Base-by-base conservation (phyloP, 2,113 vertebrate species). In the Tragelaphus scriptus region DNA sequence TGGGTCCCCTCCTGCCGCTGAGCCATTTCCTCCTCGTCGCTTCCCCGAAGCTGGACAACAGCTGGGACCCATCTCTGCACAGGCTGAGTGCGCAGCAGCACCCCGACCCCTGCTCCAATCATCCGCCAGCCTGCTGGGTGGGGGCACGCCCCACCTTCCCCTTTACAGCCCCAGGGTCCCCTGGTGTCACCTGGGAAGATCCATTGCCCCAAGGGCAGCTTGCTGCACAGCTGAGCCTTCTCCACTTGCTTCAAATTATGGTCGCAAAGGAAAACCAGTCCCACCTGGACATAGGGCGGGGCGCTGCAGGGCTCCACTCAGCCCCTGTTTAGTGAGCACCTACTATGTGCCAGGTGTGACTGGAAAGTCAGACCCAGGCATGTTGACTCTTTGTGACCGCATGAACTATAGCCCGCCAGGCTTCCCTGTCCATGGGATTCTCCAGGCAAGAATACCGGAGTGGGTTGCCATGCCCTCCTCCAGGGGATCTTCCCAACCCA, bases 1-100 rank as follows among this genome's bases (percentile, higher is more conserved):
- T 2, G 0, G 55, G 63, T 1, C 77, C 82, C 30, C 26, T 16
- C 59, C 40, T 0, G 0, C 84, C 2, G 56, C 92, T 12, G 26
- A 84, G 11, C 93, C 55, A 15, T 59, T 91, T 97, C 96, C 97
- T 98, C 84, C 51, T 32, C 28, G 2, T 56, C 13, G 44, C 47
- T 13, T 30, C 65, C 13, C 49, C 0, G 28, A 59, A 56, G 88
- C 88, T 23, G 58, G 75, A 28, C 40, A 85, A 23, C 93, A 97
- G 88, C 97, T 81, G 95, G 84, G 59, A 93, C 85, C 61, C 77
- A 58, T 95, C 93, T n/a, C 47, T 63, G 94, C 23, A 1, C 25
- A 10, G n/a, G 16, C 53, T 8, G 3, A 59, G 56, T 2, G 16
- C 49, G 1, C 58, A 2, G 53, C 2, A 0, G 61, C 40, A 6